Evolutionary conservation across 2,113 vertebrate species (phyloP), one percentile per base, ranked within the genome.

Genomic region (Ctenomys sociabilis): DNA sequence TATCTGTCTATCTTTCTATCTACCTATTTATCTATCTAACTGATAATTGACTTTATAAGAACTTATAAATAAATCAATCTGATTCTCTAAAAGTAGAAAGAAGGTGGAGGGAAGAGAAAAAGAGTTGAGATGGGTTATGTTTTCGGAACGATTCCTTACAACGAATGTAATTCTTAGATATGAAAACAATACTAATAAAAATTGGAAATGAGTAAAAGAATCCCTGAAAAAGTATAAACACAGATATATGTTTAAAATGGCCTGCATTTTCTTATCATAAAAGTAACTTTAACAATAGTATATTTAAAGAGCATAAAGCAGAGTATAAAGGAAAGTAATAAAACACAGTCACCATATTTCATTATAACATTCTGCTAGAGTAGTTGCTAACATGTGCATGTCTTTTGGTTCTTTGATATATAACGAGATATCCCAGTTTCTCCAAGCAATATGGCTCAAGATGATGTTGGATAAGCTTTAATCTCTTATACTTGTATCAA

Each of bases 251-350:
- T 61, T 94, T 95, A 84, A 66, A 66, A 59, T 66, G 9, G 6
- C 13, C 32, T 90, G 10, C 1, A 85, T 73, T 90, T 87, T 73
- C 68, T 78, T 83, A 57, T 24, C 26, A 61, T 16, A 88, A 83
- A 77, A 28, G 22, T 83, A 70, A 92, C 21, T 84, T 92, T 87
- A 54, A 73, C 13, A 43, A 19, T 28, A 43, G 59, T 59, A 96
- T 86, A 95, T 59, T 89, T 83, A 96, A 91, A 85, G 16, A 49
- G 66, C 9, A 63, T 89, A 77, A 75, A 86, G 16, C 1, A 68
- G 43, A 24, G 8, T 75, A 19, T 73, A 88, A 95, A 45, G 59
- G 26, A 92, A 35, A 85, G 6, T 73, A 66, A 40, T 28, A 63
- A 43, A 66, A 80, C 72, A 0, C 32, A 87, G n/a, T 68, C 68